A percentile compares a stretch with the other conserved stretches of the same genome.
These are phyloP conservation scores for Malurus cyaneus DNA, from an alignment of 2,113 vertebrate genomes.

Conservation along the genomic window DNA sequence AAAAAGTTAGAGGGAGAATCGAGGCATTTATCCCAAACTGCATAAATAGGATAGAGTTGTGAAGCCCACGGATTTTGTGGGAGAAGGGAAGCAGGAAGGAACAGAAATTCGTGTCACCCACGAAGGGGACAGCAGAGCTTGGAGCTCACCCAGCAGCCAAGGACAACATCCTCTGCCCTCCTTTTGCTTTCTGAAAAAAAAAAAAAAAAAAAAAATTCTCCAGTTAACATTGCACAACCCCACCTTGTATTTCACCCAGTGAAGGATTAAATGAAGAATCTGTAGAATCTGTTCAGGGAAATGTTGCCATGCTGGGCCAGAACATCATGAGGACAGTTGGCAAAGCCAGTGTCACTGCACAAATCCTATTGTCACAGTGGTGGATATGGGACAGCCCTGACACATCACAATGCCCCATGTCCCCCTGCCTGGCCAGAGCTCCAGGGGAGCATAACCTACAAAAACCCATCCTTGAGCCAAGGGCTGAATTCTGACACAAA, in stretches of 20 bases:
- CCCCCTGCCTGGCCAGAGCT: background rate
- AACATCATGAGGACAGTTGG: background rate
- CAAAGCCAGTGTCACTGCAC: background rate
- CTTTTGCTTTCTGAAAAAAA: no score
- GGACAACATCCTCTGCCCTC: background rate
- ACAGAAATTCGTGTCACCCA: accelerated
- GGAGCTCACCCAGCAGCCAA: background rate
- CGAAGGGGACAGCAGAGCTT: accelerated
- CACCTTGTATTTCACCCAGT: accelerated
- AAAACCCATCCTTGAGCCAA: accelerated
- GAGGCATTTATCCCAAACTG: background rate
- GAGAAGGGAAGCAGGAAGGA: background rate
- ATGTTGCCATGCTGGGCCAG: background rate
- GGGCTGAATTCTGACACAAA: background rate
- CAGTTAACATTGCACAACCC: background rate
- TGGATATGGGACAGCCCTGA: accelerated
- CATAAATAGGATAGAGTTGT: background rate
- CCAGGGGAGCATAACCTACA: background rate
- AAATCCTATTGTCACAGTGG: background rate
- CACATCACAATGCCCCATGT: accelerated
- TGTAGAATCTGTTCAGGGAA: background rate
- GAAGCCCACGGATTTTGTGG: background rate
- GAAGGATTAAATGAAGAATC: background rate
- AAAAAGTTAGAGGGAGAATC: background rate
- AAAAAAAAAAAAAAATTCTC: background rate